phyloP scores from a whole-genome alignment of 2,888 invertebrate genomes.

The Agrotis segetum region DNA sequence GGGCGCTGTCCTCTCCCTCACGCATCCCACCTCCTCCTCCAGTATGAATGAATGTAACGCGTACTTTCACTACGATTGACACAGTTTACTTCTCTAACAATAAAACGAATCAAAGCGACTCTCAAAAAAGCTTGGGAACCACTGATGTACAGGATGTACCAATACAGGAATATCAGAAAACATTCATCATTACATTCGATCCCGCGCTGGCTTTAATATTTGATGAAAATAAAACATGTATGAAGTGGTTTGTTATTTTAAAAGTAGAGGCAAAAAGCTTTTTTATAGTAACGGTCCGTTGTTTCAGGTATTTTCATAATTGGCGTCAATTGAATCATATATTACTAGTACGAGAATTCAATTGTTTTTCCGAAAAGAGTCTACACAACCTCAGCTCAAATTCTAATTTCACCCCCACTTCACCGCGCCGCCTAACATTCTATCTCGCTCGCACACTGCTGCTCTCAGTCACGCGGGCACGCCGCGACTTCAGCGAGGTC shows the following conservation, averaged over 20 bases:
- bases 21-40: too few species aligned
- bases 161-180: slow-evolving; percentile 38
- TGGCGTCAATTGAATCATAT: slow-evolving; percentile 2
- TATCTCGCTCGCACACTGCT: too few species aligned
- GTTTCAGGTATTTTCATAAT: slow-evolving; percentile 14
- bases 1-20: too few species aligned
- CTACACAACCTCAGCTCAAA: too few species aligned
- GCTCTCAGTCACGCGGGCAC: too few species aligned
- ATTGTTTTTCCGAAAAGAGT: too few species aligned
- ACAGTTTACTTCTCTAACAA: not conserved
- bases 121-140: not conserved
- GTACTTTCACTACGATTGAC: not conserved
- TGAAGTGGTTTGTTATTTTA: slow-evolving; percentile 17
- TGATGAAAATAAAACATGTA: slow-evolving; percentile 29
- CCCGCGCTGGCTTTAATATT: slow-evolving; percentile 27
- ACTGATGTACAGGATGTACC: slow-evolving; percentile 3
- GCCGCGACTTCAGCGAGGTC: too few species aligned
- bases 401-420: too few species aligned
- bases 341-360: not conserved
- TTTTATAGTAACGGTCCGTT: not conserved
- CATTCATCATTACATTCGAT: slow-evolving; percentile 43
- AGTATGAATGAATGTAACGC: too few species aligned
- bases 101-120: not conserved
- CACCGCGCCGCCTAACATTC: too few species aligned
- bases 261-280: slow-evolving; percentile 9